Evolutionary conservation across 2,888 invertebrate species (phyloP), one percentile per base, ranked within the genome.

Genomic region (Quadriops clusia): DNA sequence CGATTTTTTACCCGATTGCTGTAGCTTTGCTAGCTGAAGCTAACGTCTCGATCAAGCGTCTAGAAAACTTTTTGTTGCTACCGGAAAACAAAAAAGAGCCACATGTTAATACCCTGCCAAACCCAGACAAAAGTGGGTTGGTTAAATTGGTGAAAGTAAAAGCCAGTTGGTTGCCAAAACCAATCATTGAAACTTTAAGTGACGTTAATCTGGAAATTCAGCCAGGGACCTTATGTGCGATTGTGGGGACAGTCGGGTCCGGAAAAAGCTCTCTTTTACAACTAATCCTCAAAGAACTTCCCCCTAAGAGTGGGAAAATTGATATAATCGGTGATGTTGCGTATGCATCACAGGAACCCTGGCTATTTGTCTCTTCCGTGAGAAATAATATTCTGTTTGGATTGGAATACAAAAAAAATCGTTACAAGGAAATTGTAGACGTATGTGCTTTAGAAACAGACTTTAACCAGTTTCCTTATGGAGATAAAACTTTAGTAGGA

Each of bases 321-420:
- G 56, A 66, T 2, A 56, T 80, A 9, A 66, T 67, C 2, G 84
- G 84, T 3, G 60, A 58, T 2, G 49, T 77, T n/a, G 66, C 76
- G 0, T 87, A 82, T 51, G 77, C 79, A 2, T 72, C 80, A 26
- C 85, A 86, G 58, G 79, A 85, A 44, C 75, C 87, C 0, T 89
- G 87, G 86, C 56, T 78, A 2, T 78, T 78, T 43, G 68, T 72
- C 0, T 74, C 72, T 2, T 74, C 77, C 2, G 68, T 89, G 2
- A 65, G 75, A 23, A 77, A 84, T 46, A 89, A 89, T 50, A 80
- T 89, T 36, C 60, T 83, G 7, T 86, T 89, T 53, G 86, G 84
- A 1, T 64, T 70, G 39, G 63, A 68, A 0, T 75, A 67, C 45
- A 66, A 74, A 38, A 61, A 65, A 34, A 49, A 61, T 9, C 63